Conservation (phyloP, 53 echinoderm and acorn worm species). For the Paelopatides confundens region DNA sequence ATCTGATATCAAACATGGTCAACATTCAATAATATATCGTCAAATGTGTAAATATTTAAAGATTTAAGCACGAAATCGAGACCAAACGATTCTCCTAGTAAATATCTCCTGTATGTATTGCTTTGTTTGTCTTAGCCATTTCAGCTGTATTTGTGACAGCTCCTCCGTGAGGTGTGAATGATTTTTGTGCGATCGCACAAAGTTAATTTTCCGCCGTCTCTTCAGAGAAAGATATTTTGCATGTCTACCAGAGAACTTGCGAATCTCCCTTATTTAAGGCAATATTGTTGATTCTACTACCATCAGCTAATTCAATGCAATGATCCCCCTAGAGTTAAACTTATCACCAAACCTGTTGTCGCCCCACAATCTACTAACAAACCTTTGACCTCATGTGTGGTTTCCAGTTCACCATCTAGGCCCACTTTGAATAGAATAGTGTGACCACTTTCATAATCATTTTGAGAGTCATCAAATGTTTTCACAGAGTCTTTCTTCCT, state of each 20-base stretch:
- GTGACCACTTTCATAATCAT: not conserved
- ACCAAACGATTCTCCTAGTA: too few relatives aligned
- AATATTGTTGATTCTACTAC: conserved; percentile 28
- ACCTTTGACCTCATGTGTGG: not conserved
- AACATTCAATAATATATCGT: too few relatives aligned
- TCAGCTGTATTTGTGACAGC: too few relatives aligned
- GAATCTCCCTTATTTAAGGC: conserved; percentile 13
- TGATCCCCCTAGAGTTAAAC: conserved; percentile 7
- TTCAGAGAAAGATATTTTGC: too few relatives aligned
- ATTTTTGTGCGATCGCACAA: too few relatives aligned
- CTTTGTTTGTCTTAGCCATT: too few relatives aligned
- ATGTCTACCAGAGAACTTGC: not conserved
- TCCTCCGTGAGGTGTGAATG: too few relatives aligned
- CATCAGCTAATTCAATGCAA: conserved; percentile 52
- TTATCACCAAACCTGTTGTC: conserved; percentile 44
- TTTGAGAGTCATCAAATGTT: not conserved
- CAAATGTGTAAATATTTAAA: too few relatives aligned
- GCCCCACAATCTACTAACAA: conserved; percentile 51
- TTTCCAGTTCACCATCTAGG: not conserved
- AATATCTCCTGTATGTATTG: too few relatives aligned
- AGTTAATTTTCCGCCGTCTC: too few relatives aligned
- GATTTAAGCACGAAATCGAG: too few relatives aligned
- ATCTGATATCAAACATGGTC: too few relatives aligned
- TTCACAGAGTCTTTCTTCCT: conserved; percentile 21
- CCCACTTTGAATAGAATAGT: not conserved